These are phyloP conservation scores for Halictus rubicundus DNA, from an alignment of 1,140 invertebrate species.

Conservation along the genomic window DNA sequence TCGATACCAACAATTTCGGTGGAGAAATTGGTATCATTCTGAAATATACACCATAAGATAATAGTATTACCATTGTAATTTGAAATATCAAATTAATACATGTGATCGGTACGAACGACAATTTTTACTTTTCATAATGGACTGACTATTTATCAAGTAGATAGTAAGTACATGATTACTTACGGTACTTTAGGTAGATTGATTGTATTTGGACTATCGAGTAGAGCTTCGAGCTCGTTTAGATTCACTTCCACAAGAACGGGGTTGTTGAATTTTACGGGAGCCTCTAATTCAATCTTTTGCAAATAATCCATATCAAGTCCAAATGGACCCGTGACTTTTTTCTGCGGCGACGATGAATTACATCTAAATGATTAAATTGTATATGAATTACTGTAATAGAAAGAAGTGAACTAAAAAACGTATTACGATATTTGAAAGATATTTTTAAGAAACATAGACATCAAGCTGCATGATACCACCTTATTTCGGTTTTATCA, in stretches of 20 bases:
- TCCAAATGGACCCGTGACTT: constrained; percentile 84
- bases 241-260: constrained; percentile 80
- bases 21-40: constrained; percentile 80
- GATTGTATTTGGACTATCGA: constrained; percentile 60
- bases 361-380: constrained; percentile 67
- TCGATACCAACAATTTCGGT: constrained; percentile 77
- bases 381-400: background rate
- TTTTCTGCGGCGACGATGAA: constrained; percentile 72
- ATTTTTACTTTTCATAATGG: constrained; percentile 16
- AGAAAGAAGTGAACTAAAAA: background rate
- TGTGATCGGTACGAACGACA: background rate
- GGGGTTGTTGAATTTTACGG: constrained; percentile 76
- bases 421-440: background rate
- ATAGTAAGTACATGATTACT: constrained; percentile 50
- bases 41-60: constrained; percentile 51
- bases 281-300: constrained; percentile 80
- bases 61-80: constrained; percentile 68
- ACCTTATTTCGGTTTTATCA: background rate
- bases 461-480: background rate
- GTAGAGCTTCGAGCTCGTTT: constrained; percentile 59
- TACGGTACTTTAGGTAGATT: constrained; percentile 67
- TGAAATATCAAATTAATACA: constrained; percentile 3
- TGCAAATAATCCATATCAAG: constrained; percentile 86
- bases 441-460: background rate
- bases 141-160: background rate